These are phyloP conservation scores for Falco naumanni DNA, from an alignment of 2,797 vertebrate genomes.

Conservation along the genomic window DNA sequence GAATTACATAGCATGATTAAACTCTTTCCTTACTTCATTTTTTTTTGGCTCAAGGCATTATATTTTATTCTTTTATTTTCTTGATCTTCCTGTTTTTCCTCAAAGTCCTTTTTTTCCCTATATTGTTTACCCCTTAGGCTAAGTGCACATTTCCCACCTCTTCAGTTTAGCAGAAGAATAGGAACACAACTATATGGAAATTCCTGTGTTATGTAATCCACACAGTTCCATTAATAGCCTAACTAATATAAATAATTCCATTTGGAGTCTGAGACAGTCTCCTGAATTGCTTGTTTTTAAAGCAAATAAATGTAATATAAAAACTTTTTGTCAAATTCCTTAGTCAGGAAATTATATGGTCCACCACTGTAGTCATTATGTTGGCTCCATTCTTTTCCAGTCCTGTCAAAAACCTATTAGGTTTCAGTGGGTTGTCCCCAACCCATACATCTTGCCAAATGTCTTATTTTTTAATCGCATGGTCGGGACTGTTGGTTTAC, in stretches of 20 bases:
- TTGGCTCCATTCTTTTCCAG: constrained; percentile 6
- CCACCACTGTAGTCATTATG: not conserved
- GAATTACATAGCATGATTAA: not conserved
- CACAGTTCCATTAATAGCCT: not conserved
- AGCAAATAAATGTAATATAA: not conserved
- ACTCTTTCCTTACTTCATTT: not conserved
- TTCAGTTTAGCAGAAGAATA: not conserved
- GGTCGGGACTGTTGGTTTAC: constrained; percentile 15
- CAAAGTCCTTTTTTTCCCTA: not conserved
- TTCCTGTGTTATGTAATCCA: not conserved
- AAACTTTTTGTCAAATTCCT: not conserved
- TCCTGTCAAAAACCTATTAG: constrained; percentile 28
- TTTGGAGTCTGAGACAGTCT: not conserved
- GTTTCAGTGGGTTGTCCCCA: constrained; percentile 8
- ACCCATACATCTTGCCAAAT: constrained; percentile 54
- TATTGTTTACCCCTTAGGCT: not conserved
- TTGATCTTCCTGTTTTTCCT: not conserved
- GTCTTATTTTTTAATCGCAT: constrained; percentile 65
- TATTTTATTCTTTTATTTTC: not conserved
- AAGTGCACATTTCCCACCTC: not conserved
- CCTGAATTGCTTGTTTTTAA: not conserved
- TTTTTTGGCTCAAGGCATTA: not conserved
- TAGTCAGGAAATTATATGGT: not conserved
- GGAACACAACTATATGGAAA: not conserved
- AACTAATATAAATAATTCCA: not conserved